Evolutionary conservation across 2,113 vertebrate genomes (phyloP).

Genomic region (Synodontis membranacea): DNA sequence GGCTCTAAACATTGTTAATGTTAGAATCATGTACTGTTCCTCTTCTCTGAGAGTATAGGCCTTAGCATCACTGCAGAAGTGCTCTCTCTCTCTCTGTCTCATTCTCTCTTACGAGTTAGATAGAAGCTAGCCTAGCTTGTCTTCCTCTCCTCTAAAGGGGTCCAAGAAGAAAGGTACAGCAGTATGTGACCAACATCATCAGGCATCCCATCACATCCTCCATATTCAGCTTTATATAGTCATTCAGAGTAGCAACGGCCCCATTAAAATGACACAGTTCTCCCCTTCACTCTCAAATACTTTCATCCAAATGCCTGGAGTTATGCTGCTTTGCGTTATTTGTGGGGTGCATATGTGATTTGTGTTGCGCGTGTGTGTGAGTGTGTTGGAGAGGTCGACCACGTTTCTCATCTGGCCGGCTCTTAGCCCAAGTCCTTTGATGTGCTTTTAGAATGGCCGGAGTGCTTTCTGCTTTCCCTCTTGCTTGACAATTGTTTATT

Average conservation of each 20-base stretch:
- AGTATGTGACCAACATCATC: conserved; percentile 28
- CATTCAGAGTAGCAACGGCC: conserved; percentile 24
- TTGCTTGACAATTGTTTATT: conserved; percentile 92
- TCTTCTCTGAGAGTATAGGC: background rate
- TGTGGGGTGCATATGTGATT: conserved; percentile 54
- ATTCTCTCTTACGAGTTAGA: background rate
- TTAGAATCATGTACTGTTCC: background rate
- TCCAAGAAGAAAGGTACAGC: background rate
- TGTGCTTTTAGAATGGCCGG: conserved; percentile 80
- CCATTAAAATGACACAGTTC: conserved; percentile 49
- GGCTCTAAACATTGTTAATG: background rate
- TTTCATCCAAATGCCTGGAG: conserved; percentile 46
- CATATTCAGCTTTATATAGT: conserved; percentile 29
- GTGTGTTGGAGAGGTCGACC: conserved; percentile 48
- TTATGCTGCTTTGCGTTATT: conserved; percentile 49
- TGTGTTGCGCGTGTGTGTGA: conserved; percentile 49
- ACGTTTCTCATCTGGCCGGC: conserved; percentile 55
- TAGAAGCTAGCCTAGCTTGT: background rate
- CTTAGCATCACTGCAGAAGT: conserved; percentile 27
- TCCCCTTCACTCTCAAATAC: conserved; percentile 40
- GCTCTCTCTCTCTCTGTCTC: background rate
- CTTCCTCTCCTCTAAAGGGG: conserved; percentile 9
- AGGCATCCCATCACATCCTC: conserved; percentile 43
- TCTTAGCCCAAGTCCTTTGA: conserved; percentile 79
- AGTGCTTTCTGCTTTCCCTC: conserved; percentile 83